Evolutionary conservation across 2,797 vertebrate species (phyloP), one percentile per base, ranked within the genome.

Genomic region (Scleropages formosus): DNA sequence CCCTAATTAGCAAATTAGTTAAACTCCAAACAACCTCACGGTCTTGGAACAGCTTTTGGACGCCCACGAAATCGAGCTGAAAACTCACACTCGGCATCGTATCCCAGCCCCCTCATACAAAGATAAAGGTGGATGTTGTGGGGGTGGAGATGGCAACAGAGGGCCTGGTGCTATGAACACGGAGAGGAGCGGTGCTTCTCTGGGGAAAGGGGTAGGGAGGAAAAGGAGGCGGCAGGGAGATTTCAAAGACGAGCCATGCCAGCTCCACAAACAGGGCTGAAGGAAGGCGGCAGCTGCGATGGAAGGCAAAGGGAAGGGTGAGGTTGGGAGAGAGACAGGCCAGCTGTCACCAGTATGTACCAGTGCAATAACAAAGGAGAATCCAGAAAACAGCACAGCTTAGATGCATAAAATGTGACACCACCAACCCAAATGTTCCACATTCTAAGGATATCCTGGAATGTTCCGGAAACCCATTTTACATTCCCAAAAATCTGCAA

Each of bases 211-310:
- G 31, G n/a, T 61, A 31, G 20, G n/a, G 18, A 16, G 31, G n/a
- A 18, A 4, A 9, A 20, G 66, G 59, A 22, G 59, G 20, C 6
- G 46, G 67, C 44, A 13, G 8, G 18, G 18, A 39, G 49, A 76
- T 63, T 76, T 76, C 75, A 76, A 63, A 58, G 75, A 67, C 76
- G 18, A 67, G 65, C 18, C 15, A 6, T 60, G 65, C 18, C 22
- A 20, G 13, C 44, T 58, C 51, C 27, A 47, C 60, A 64, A 24
- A 10, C 58, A 20, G 20, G 60, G 49, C 44, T 64, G 75, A 77
- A 47, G 60, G 61, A 65, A 27, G 61, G 26, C 60, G 62, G 68
- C 68, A 71, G 75, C 68, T 71, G 75, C 58, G 67, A 26, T 22
- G 56, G 24, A 44, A 65, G 65, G 62, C 15, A 60, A 15, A n/a